Evolutionary conservation across 2,113 vertebrate genomes (phyloP).

Genomic region (Aplodontia rufa): DNA sequence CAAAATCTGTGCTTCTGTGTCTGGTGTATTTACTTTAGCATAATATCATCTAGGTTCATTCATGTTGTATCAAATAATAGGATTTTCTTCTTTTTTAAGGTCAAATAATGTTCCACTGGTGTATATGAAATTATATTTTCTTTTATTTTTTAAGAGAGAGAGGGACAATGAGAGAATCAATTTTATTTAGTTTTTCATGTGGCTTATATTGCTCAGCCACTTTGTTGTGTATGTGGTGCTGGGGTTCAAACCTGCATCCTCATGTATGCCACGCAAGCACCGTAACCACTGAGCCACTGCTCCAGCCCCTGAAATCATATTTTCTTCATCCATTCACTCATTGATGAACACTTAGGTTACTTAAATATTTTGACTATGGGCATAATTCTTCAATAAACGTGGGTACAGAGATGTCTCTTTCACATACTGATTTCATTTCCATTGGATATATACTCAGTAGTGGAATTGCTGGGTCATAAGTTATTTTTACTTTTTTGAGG

Average conservation of each 20-base stretch:
- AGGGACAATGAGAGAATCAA: too few species aligned
- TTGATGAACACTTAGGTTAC: neutral
- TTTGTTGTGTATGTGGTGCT: too few species aligned
- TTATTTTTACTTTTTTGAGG: neutral
- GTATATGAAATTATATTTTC: too few species aligned
- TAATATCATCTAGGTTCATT: neutral
- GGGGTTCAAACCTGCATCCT: too few species aligned
- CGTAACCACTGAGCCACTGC: too few species aligned
- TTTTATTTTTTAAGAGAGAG: too few species aligned
- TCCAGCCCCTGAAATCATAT: too few species aligned
- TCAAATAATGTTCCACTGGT: neutral
- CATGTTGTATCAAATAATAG: neutral
- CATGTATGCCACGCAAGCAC: too few species aligned
- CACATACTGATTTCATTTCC: neutral
- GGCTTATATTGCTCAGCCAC: too few species aligned
- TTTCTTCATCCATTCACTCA: neutral
- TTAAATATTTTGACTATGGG: neutral
- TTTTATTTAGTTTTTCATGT: too few species aligned
- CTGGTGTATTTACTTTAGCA: neutral
- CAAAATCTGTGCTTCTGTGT: neutral
- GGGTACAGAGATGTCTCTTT: neutral
- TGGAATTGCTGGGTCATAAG: neutral
- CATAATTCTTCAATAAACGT: neutral
- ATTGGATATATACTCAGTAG: neutral
- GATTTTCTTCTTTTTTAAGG: neutral